Evolutionary conservation across 2,113 vertebrate genomes (phyloP), one percentile per base, ranked within the genome.

Genomic region (Phaethon lepturus): DNA sequence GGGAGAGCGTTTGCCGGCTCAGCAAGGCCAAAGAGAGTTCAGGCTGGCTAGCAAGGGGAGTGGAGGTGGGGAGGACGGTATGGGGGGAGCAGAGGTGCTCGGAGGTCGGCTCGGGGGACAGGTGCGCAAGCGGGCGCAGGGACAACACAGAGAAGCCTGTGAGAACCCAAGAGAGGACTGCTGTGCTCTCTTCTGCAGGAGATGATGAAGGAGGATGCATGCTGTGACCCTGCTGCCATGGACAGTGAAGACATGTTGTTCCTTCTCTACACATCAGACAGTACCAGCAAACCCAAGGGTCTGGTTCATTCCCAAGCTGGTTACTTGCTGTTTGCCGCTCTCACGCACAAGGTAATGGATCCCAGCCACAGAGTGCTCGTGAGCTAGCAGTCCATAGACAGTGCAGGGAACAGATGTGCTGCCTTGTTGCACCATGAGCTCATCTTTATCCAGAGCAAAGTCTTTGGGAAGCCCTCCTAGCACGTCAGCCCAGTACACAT

Each of bases 231-330:
- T 13, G 98, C 81, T 42, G 90, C 83, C 85, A 98, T 98, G 98
- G 96, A 98, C 96, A 99, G 98, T 4, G 98, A 99, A 88, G 98
- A 99, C 31, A 73, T 97, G 59, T 63, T 99, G 90, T 98, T 98
- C 90, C 96, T 99, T 78, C 98, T 99, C 25, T 98, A 99, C 64
- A 98, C 98, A 3, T 98, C 98, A 11, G 98, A 98, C 96, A 99
- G 98, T 92, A 99, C 98, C 1, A 98, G 98, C 86, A 98, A 98
- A 89, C 98, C 98, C 76, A 99, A 99, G 96, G 98, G 98, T 31
- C 95, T 99, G 24, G 98, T 98, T 58, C 98, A 99, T 93, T 98
- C 98, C 20, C 98, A 99, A 79, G 98, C 98, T 63, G 98, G 98
- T 52, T 99, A 98, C 88, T 95, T 99, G 97, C 97, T 99, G 40